These are phyloP conservation scores for Columbina picui DNA, from an alignment of 2,113 vertebrate genomes.

Conservation along the genomic window DNA sequence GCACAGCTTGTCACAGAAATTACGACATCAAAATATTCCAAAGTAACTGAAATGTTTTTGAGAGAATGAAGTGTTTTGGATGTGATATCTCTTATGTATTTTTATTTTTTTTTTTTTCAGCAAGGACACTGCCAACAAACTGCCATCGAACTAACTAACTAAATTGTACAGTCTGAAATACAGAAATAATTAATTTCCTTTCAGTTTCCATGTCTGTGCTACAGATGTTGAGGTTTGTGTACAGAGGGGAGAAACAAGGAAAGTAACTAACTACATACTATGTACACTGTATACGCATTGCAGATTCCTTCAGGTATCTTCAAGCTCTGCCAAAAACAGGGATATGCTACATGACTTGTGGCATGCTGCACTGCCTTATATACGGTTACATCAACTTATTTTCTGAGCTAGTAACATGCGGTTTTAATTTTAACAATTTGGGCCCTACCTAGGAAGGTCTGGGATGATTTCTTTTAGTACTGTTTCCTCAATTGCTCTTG, in stretches of 20 bases:
- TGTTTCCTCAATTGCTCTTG: background rate
- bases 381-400: background rate
- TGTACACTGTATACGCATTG: rapidly evolving
- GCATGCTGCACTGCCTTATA: background rate
- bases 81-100: background rate
- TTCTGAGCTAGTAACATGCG: background rate
- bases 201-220: background rate
- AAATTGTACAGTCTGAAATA: background rate
- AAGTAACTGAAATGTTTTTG: slow-evolving; percentile 13
- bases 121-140: background rate
- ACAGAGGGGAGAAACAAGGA: background rate
- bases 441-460: background rate
- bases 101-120: background rate
- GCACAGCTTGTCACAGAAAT: slow-evolving; percentile 50
- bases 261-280: background rate
- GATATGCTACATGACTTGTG: background rate
- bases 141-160: no score
- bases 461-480: background rate
- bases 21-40: slow-evolving; percentile 49
- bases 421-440: background rate
- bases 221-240: background rate
- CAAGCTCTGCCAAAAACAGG: background rate
- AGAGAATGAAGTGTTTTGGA: background rate
- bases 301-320: background rate
- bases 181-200: background rate